Percentiles rank a stretch among this genome's conserved stretches.
These are phyloP conservation scores for Ophioninae sp. DNA, from an alignment of 2,888 invertebrate genomes.

Conservation along the genomic window DNA sequence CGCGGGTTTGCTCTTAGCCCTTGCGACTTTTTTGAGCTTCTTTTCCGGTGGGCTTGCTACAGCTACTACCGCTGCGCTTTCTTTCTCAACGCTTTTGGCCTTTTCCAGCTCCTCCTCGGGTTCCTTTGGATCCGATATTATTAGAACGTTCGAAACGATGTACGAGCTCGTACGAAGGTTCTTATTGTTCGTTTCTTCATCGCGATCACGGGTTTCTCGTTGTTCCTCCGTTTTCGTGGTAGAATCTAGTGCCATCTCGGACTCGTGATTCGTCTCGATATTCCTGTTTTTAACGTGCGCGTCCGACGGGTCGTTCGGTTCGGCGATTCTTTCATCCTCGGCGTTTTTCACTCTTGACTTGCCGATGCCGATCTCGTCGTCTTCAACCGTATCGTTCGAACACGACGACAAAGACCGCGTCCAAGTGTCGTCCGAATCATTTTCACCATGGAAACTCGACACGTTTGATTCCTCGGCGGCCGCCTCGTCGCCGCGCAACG, in stretches of 20 bases:
- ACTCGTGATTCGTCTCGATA: conserved; percentile 13
- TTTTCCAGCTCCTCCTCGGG: conserved; percentile 56
- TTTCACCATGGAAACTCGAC: conserved; percentile 3
- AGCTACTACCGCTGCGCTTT: conserved; percentile 62
- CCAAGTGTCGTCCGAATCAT: background rate
- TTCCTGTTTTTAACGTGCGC: conserved; percentile 18
- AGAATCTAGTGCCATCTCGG: conserved; percentile 12
- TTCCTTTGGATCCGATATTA: conserved; percentile 84
- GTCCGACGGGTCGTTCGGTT: background rate
- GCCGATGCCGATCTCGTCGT: background rate
- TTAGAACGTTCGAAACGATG: conserved; percentile 85
- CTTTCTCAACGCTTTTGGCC: conserved; percentile 58
- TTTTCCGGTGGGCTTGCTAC: conserved; percentile 72
- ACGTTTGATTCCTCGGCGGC: background rate
- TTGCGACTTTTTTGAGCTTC: conserved; percentile 77
- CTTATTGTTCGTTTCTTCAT: conserved; percentile 84
- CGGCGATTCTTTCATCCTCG: background rate
- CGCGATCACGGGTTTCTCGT: conserved; percentile 44
- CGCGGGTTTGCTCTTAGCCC: conserved; percentile 77
- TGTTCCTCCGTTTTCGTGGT: conserved; percentile 6
- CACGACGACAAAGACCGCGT: conserved; percentile 23
- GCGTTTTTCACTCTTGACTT: background rate
- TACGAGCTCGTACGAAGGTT: conserved; percentile 85
- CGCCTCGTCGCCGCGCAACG: too few species aligned
- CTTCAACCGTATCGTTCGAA: conserved; percentile 25